Evolutionary conservation across 1,140 invertebrate species (phyloP).

Genomic region (Trypoxylus dichotomus): DNA sequence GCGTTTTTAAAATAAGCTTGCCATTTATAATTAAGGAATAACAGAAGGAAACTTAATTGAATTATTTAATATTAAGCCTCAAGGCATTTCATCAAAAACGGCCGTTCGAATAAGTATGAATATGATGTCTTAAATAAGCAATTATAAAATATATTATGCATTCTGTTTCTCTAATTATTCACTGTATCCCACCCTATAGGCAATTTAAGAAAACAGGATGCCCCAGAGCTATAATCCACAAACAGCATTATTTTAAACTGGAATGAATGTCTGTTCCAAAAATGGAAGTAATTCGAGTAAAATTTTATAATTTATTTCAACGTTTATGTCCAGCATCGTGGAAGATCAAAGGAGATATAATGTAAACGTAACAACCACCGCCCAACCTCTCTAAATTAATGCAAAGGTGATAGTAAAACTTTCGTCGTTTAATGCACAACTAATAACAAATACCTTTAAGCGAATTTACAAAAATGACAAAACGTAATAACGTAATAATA

Average conservation of each 20-base stretch:
- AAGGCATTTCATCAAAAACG: neutral
- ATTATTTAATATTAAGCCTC: neutral
- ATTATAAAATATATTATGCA: constrained; percentile 8
- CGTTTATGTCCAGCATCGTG: too few relatives aligned
- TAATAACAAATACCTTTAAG: too few relatives aligned
- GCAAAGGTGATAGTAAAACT: too few relatives aligned
- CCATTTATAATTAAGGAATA: neutral
- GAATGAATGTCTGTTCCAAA: neutral
- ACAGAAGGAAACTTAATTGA: neutral
- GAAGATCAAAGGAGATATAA: too few relatives aligned
- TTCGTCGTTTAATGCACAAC: too few relatives aligned
- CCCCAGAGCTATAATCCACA: neutral
- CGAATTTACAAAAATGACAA: too few relatives aligned
- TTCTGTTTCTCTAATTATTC: neutral
- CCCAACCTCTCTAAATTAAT: too few relatives aligned
- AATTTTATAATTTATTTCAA: too few relatives aligned
- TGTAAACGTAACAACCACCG: too few relatives aligned
- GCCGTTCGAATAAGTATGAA: neutral
- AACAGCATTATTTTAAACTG: neutral
- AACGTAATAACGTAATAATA: too few relatives aligned
- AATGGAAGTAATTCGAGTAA: neutral
- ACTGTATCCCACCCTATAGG: neutral
- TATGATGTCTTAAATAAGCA: constrained; percentile 1
- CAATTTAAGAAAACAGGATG: neutral
- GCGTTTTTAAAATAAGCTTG: neutral